phyloP scores from a whole-genome alignment of 2,888 invertebrate species.

The Ennomos erosarius region DNA sequence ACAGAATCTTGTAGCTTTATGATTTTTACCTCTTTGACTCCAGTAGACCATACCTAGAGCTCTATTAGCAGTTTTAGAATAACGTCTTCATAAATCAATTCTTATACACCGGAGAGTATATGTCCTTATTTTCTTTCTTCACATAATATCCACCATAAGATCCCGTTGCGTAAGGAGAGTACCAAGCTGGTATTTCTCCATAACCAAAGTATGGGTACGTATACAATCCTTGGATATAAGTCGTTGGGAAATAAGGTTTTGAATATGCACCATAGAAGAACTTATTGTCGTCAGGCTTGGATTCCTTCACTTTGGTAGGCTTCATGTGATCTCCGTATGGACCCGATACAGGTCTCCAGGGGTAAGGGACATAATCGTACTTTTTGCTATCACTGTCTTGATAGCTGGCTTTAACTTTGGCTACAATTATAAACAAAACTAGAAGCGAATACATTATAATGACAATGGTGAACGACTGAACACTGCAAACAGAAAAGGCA shows the following conservation, averaged over 20 bases:
- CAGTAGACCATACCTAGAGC: too few species aligned
- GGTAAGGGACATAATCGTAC: conserved; percentile 36
- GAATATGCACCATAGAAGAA: conserved; percentile 43
- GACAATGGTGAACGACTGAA: conserved; percentile 15
- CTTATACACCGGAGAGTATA: conserved; percentile 44
- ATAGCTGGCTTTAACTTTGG: conserved; percentile 18
- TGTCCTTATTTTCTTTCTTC: conserved; percentile 54
- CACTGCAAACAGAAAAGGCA: conserved; percentile 6
- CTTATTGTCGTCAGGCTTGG: conserved; percentile 58
- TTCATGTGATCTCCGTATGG: conserved; percentile 52
- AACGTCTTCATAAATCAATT: conserved; percentile 15
- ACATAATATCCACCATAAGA: conserved; percentile 46
- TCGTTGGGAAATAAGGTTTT: conserved; percentile 38
- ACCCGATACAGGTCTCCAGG: conserved; percentile 51
- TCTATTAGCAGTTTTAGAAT: too few species aligned
- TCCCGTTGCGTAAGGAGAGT: conserved; percentile 32
- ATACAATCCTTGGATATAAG: conserved; percentile 47
- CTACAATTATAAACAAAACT: conserved; percentile 29
- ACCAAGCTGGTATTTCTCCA: conserved; percentile 25
- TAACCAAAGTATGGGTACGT: conserved; percentile 56
- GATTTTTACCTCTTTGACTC: too few species aligned
- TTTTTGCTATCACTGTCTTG: conserved; percentile 27
- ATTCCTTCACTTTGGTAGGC: conserved; percentile 49
- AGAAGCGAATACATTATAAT: conserved; percentile 34
- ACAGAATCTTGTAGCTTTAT: too few species aligned